These are phyloP conservation scores for Metridium senile DNA, from an alignment of 92 coral and sea anemone genomes.

Conservation along the genomic window DNA sequence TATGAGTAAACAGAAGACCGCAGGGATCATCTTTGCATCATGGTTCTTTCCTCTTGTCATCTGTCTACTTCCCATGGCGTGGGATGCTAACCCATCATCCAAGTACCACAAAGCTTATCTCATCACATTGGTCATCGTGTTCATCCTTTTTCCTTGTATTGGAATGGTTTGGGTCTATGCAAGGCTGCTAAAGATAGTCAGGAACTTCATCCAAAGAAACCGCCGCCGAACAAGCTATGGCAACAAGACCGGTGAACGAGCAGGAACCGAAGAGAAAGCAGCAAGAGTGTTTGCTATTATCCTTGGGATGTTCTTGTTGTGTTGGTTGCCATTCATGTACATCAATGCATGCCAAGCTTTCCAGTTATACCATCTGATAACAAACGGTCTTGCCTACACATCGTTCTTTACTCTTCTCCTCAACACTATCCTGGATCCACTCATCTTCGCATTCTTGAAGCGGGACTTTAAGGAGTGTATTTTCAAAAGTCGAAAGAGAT, in stretches of 20 bases:
- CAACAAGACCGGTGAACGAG: constrained; percentile 78
- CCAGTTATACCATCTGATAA: constrained; percentile 51
- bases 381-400: constrained; percentile 49
- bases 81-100: constrained; percentile 59
- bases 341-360: constrained; percentile 68
- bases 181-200: constrained; percentile 70
- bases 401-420: constrained; percentile 80
- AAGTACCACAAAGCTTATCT: constrained; percentile 64
- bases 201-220: constrained; percentile 73
- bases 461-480: constrained; percentile 70
- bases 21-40: constrained; percentile 51
- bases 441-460: constrained; percentile 79
- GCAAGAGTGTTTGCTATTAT: constrained; percentile 72
- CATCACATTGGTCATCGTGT: constrained; percentile 57
- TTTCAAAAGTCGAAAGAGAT: constrained; percentile 15
- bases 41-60: constrained; percentile 66
- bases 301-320: constrained; percentile 68
- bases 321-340: constrained; percentile 80
- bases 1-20: constrained; percentile 58
- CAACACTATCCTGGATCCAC: constrained; percentile 77
- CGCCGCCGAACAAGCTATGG: constrained; percentile 78
- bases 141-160: constrained; percentile 70
- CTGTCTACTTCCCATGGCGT: constrained; percentile 74
- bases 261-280: constrained; percentile 77
- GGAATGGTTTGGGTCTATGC: constrained; percentile 75